phyloP scores from a whole-genome alignment of 2,888 invertebrate species.

The Agriopis marginaria region DNA sequence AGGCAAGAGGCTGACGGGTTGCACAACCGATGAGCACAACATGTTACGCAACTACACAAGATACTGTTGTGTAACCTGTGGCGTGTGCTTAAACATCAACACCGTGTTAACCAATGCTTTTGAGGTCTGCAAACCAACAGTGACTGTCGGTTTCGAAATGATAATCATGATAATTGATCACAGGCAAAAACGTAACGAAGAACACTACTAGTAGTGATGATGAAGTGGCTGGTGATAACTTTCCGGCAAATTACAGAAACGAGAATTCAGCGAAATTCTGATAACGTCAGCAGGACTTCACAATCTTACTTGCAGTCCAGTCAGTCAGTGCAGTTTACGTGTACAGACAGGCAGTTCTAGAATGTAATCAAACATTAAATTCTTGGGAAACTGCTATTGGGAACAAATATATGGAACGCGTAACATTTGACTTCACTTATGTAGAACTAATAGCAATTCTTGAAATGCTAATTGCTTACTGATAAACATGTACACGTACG shows the following conservation, averaged over 20 bases:
- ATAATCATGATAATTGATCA: slow-evolving; percentile 26
- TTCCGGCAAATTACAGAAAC: not conserved
- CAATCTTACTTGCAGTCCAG: too few relatives aligned
- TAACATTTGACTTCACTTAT: too few relatives aligned
- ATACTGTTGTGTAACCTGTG: slow-evolving; percentile 17
- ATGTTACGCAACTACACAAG: slow-evolving; percentile 47
- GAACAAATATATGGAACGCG: too few relatives aligned
- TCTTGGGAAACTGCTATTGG: too few relatives aligned
- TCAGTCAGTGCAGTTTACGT: too few relatives aligned
- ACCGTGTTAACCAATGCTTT: slow-evolving; percentile 47
- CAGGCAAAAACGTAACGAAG: slow-evolving; percentile 7
- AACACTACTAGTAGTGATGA: not conserved
- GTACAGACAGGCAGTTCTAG: too few relatives aligned
- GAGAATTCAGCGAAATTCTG: too few relatives aligned
- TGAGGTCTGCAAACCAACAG: slow-evolving; percentile 40
- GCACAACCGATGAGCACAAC: slow-evolving; percentile 47
- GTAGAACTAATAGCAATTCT: slow-evolving; percentile 6
- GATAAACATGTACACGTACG: slow-evolving; percentile 29
- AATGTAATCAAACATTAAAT: too few relatives aligned
- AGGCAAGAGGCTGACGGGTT: slow-evolving; percentile 41
- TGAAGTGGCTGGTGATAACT: not conserved
- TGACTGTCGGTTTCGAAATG: slow-evolving; percentile 30
- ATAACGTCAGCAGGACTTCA: too few relatives aligned
- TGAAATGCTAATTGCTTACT: slow-evolving; percentile 3
- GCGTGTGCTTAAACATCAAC: slow-evolving; percentile 34